Base-by-base conservation (phyloP, 2,888 invertebrate genomes). In the Scaptomyza caliginosa region DNA sequence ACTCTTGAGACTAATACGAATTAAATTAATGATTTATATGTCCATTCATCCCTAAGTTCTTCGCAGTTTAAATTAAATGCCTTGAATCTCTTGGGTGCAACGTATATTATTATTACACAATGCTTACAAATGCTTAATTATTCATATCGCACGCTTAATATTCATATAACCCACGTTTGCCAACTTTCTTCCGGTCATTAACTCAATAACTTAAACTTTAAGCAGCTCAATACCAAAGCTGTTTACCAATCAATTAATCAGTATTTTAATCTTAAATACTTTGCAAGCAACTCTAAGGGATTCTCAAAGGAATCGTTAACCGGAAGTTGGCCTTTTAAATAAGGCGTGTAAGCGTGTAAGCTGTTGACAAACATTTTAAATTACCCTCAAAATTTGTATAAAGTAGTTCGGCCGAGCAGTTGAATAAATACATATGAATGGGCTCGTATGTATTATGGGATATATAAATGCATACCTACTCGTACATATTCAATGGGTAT, bases 391-490 rank as follows among this genome's bases (percentile, higher is more conserved):
- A 38, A 39, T 28, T 26, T 43, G 13, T 34, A 13, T 28, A 11
- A 54, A 26, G 8, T 26, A 26, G 26, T 11, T 17, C 7, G 3
- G 19, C n/a, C n/a, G 3, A 19, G 24, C 10, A 45, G 28, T 34
- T 24, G n/a, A 30, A 45, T 19, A n/a, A n/a, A 36, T 39, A 45
- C 30, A 32, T 24, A 11, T 49, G n/a, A 8, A 10, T 0, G 13
- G 36, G 11, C 26, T 21, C 17, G 19, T 30, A 34, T 13, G 36
- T n/a, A 28, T 52, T 45, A 42, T 43, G 49, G 62, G 21, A 52
- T 34, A n/a, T n/a, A n/a, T n/a, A n/a, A n/a, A n/a, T n/a, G n/a
- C n/a, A n/a, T n/a, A n/a, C n/a, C n/a, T n/a, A n/a, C 43, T 40
- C 30, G 38, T 58, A 39, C 11, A 59, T 42, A 46, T 13, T 42